These are phyloP conservation scores for Sthenelais limicola DNA, from an alignment of 2,888 invertebrate species.

Conservation along the genomic window DNA sequence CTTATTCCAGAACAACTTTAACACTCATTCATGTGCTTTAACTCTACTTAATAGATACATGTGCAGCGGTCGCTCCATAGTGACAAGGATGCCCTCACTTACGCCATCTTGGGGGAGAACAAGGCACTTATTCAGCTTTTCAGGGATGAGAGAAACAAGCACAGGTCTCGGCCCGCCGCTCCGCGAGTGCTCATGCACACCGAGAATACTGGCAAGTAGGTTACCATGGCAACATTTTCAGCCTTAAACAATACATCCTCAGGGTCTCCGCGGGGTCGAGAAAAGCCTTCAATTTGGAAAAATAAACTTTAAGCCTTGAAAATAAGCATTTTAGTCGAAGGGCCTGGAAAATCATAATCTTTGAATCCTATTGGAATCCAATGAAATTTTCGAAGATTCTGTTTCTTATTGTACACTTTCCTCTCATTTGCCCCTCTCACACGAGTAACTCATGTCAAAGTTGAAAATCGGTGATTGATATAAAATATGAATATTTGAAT, in stretches of 20 bases:
- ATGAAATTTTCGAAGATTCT: too few relatives aligned
- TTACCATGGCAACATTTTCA: background rate
- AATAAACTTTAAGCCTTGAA: too few relatives aligned
- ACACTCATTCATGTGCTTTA: background rate
- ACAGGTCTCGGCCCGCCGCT: constrained; percentile 44
- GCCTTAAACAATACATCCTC: background rate
- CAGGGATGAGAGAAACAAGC: constrained; percentile 53
- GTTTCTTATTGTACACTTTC: too few relatives aligned
- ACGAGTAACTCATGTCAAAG: too few relatives aligned
- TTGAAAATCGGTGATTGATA: too few relatives aligned
- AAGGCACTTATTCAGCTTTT: constrained; percentile 63
- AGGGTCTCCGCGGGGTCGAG: background rate
- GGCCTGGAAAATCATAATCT: too few relatives aligned
- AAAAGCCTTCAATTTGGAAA: too few relatives aligned
- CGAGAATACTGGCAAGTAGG: constrained; percentile 44
- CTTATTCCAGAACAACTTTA: too few relatives aligned
- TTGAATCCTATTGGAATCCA: too few relatives aligned
- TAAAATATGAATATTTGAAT: too few relatives aligned
- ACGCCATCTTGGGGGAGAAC: constrained; percentile 37
- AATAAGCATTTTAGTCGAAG: too few relatives aligned
- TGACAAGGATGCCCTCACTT: constrained; percentile 21
- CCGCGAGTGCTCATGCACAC: constrained; percentile 33
- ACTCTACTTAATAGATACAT: constrained; percentile 54
- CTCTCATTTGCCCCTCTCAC: too few relatives aligned
- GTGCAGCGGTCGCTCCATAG: constrained; percentile 57